These are phyloP conservation scores for Tychaedon coryphoeus DNA, from an alignment of 2,113 vertebrate genomes.

Conservation along the genomic window DNA sequence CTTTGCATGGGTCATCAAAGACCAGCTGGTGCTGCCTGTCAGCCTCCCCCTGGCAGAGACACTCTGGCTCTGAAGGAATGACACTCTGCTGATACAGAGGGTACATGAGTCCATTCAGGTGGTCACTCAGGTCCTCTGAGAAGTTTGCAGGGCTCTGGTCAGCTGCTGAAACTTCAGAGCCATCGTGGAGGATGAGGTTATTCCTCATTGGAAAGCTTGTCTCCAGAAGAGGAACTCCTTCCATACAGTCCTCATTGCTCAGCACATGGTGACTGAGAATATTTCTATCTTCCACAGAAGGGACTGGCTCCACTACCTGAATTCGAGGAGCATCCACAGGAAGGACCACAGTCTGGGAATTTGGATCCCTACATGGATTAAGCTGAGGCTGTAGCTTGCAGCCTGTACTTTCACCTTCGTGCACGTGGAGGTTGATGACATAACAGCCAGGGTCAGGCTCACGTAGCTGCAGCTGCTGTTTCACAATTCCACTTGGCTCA, in stretches of 20 bases:
- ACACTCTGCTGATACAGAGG: conserved; percentile 54
- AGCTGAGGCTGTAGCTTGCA: conserved; percentile 41
- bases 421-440: neutral
- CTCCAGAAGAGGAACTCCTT: conserved; percentile 60
- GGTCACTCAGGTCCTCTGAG: neutral
- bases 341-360: conserved; percentile 20
- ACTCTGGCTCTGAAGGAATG: neutral
- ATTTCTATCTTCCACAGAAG: neutral
- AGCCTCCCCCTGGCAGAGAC: neutral
- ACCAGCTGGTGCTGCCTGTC: conserved; percentile 43
- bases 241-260: conserved; percentile 7
- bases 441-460: conserved; percentile 42
- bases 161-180: neutral
- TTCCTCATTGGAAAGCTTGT: conserved; percentile 25
- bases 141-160: neutral
- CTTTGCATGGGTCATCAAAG: conserved; percentile 52
- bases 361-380: neutral
- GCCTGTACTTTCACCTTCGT: neutral
- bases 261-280: neutral
- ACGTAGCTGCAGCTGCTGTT: conserved; percentile 60
- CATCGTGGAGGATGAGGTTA: neutral
- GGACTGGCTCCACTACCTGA: conserved; percentile 15
- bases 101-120: conserved; percentile 43
- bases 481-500: conserved; percentile 27
- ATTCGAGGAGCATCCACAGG: neutral